Evolutionary conservation across 2,113 vertebrate genomes (phyloP), one percentile per base, ranked within the genome.

Genomic region (Melanerpes formicivorus): DNA sequence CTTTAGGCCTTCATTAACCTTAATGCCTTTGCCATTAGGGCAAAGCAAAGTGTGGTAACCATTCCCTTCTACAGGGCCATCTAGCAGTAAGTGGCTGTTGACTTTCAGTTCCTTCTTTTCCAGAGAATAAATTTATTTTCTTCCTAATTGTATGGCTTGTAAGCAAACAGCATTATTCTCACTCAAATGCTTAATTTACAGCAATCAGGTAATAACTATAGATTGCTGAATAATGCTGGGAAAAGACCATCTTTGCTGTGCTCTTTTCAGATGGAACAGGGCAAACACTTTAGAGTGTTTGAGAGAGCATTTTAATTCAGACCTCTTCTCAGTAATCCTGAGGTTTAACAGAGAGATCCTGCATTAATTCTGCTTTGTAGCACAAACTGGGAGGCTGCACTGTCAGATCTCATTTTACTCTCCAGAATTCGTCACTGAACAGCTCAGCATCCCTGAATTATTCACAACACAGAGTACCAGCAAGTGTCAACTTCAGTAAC

Each of bases 351-450:
- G 71, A 93, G 84, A 88, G 42, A 74, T 84, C 22, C 22, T 82
- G 27, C 42, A 78, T 93, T 92, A 88, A 70, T 95, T 90, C 78
- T 85, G 11, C 67, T 87, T 84, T 74, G 87, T 92, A 94, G 60
- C 56, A 82, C 80, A 92, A 84, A 56, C 78, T 82, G 84, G 79
- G 81, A 94, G 83, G 52, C 60, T 82, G 60, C 52, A 26, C 37
- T 87, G 93, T 90, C 90, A 92, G 75, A 70, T 89, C 78, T 93
- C 55, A 76, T 96, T 93, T 90, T 79, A 48, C 34, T 37, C 60
- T 88, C 75, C 55, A 18, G 50, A 60, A 21, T 92, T 90, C 73
- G 88, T 58, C 66, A 88, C 74, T 46, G 84, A 93, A 70, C 78
- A 90, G 32, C 66, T 92, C 75, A 48, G 74, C 54, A 67, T 90